Conservation (phyloP, 1,140 invertebrate species). For the Drosophila suzukii region DNA sequence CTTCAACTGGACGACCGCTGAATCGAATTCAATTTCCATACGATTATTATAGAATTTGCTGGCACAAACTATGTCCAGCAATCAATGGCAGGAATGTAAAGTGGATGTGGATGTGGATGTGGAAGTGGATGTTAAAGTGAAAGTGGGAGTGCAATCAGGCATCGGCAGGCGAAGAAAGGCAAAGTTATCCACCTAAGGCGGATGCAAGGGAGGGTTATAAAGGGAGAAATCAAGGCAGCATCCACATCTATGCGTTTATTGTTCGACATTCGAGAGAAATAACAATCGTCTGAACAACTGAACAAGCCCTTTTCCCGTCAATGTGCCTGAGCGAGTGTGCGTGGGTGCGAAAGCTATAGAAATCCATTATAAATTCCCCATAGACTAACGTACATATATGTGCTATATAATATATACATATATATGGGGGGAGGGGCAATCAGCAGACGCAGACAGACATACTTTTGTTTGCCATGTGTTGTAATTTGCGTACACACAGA, state of each 20-base stretch:
- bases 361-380: constrained; percentile 76
- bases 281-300: constrained; percentile 38
- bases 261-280: constrained; percentile 46
- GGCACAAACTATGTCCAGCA: constrained; percentile 37
- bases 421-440: constrained; percentile 42
- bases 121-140: too few species aligned
- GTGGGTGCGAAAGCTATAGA: constrained; percentile 23
- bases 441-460: constrained; percentile 43
- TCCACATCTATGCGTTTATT: constrained; percentile 21
- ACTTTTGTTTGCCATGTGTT: constrained; percentile 71
- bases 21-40: constrained; percentile 75
- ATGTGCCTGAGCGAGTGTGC: constrained; percentile 6
- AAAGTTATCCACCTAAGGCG: constrained; percentile 22
- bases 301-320: constrained; percentile 5
- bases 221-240: constrained; percentile 37
- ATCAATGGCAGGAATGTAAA: background rate
- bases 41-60: constrained; percentile 59
- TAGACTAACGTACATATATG: constrained; percentile 31
- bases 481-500: constrained; percentile 70
- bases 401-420: background rate
- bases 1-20: constrained; percentile 17
- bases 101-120: background rate
- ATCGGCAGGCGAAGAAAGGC: constrained; percentile 7
- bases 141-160: constrained; percentile 7
- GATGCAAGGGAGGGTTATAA: background rate